Evolutionary conservation across 2,888 invertebrate species (phyloP).

Genomic region (Drepana falcataria): DNA sequence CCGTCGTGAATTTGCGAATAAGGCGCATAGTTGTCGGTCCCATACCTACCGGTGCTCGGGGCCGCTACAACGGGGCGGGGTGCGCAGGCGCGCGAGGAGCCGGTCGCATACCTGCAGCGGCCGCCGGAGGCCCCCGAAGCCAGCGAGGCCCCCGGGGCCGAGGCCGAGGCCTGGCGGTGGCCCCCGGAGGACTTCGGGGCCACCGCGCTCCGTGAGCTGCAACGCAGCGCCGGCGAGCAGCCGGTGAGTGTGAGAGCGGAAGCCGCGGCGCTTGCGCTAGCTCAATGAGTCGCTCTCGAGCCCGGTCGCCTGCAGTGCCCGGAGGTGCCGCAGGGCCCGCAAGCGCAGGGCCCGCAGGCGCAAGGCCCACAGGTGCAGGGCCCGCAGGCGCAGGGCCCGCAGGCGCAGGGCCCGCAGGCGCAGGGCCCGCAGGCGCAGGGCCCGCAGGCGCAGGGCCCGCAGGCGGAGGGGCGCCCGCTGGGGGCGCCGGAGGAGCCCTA

Average conservation of each 20-base stretch:
- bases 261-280: too few species aligned
- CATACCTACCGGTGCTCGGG: too few species aligned
- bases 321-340: too few species aligned
- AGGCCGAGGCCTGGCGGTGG: constrained; percentile 43
- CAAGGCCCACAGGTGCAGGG: too few species aligned
- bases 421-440: constrained; percentile 4
- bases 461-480: constrained; percentile 8
- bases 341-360: too few species aligned
- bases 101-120: constrained; percentile 37
- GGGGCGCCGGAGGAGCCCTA: constrained; percentile 9
- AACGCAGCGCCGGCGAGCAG: constrained; percentile 13
- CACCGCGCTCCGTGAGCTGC: background rate
- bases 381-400: too few species aligned
- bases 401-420: background rate
- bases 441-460: background rate
- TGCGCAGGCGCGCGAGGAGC: constrained; percentile 28
- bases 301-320: too few species aligned
- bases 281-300: too few species aligned
- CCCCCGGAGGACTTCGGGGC: constrained; percentile 33
- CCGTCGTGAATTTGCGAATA: too few species aligned
- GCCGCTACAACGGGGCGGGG: too few species aligned
- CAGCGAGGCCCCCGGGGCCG: too few species aligned
- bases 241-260: background rate
- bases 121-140: background rate
- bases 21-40: too few species aligned